phyloP scores from a whole-genome alignment of 2,113 vertebrate genomes.

The Silurus asotus region DNA sequence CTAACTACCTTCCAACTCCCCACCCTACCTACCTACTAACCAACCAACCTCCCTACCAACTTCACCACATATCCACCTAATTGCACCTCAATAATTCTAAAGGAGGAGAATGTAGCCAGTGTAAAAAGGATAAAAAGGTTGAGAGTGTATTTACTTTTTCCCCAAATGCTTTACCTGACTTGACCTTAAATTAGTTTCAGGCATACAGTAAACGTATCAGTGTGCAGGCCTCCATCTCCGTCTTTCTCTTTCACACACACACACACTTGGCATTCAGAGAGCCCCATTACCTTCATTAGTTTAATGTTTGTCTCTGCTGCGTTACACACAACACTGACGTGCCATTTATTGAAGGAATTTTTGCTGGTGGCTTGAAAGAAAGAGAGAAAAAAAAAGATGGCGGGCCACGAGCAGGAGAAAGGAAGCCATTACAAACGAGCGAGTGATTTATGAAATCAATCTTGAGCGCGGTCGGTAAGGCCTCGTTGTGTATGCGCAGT shows the following conservation, averaged over 20 bases:
- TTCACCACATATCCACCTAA: too few species aligned
- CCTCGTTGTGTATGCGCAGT: constrained; percentile 73
- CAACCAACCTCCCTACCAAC: too few species aligned
- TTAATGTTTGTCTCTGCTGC: constrained; percentile 52
- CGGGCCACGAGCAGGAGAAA: constrained; percentile 33
- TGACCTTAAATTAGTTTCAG: background rate
- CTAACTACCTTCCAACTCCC: too few species aligned
- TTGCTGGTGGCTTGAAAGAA: constrained; percentile 61
- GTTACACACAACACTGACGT: constrained; percentile 57
- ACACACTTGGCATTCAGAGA: constrained; percentile 42
- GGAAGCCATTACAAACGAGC: constrained; percentile 77
- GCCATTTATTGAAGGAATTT: constrained; percentile 56
- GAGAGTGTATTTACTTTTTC: background rate
- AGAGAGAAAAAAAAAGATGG: constrained; percentile 59
- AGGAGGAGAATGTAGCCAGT: too few species aligned
- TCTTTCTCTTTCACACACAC: constrained; percentile 8
- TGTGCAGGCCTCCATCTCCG: background rate
- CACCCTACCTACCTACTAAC: too few species aligned
- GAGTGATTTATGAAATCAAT: constrained; percentile 81
- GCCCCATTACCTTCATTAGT: constrained; percentile 51
- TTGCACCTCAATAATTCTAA: too few species aligned
- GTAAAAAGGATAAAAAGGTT: too few species aligned
- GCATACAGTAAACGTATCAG: constrained; percentile 4
- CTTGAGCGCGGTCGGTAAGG: constrained; percentile 68
- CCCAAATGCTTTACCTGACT: background rate